Evolutionary conservation across 2,113 vertebrate species (phyloP).

Genomic region (Actinemys pallida): DNA sequence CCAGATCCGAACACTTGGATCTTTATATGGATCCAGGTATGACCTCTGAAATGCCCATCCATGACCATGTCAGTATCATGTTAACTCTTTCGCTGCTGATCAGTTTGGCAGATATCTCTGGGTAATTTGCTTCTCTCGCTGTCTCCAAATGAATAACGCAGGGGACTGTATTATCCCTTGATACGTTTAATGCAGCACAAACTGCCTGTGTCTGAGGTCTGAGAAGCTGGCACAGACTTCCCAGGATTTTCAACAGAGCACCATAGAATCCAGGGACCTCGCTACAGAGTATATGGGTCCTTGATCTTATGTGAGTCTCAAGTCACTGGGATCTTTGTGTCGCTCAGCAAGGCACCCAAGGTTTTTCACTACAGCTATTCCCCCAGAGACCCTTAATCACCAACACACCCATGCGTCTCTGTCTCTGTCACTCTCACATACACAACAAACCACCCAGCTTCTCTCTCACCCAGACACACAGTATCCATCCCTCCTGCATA

Average conservation of each 20-base stretch:
- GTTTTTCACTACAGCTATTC: not conserved
- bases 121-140: not conserved
- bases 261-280: not conserved
- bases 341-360: not conserved
- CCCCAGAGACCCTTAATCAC: not conserved
- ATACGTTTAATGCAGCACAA: not conserved
- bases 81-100: not conserved
- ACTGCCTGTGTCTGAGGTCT: not conserved
- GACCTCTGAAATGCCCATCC: rapidly evolving
- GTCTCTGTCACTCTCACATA: not conserved
- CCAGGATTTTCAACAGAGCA: not conserved
- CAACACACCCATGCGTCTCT: not conserved
- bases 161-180: not conserved
- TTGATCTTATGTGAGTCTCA: not conserved
- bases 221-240: not conserved
- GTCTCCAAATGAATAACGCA: not conserved
- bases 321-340: not conserved
- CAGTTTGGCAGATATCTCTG: not conserved
- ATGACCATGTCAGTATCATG: not conserved
- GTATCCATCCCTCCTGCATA: not conserved
- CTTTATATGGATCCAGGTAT: not conserved
- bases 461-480: not conserved
- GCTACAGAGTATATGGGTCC: not conserved
- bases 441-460: not conserved
- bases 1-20: too few relatives aligned